Evolutionary conservation across 2,888 invertebrate genomes (phyloP), one percentile per base, ranked within the genome.

Genomic region (Pollenia griseotomentosa): DNA sequence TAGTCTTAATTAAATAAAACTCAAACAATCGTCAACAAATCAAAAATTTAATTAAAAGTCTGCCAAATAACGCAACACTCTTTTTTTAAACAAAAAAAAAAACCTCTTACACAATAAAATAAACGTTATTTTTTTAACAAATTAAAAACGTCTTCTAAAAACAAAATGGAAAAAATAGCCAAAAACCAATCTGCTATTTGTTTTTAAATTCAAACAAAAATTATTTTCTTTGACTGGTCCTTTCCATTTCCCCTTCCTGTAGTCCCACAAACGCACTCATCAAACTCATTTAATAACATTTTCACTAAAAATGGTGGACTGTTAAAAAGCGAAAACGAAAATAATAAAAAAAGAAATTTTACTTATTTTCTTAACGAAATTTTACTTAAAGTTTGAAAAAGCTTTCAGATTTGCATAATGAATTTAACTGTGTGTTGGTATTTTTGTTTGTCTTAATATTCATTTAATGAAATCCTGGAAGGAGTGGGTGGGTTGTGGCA

Each of bases 361-460:
- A 73, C 46, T 84, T 81, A 55, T 84, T 87, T 87, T 78, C 81
- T 77, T 73, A 77, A 70, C 42, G 51, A 81, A 87, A 87, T 82
- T 87, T 84, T 74, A 84, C 68, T 84, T 83, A 78, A 80, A 79
- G 81, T 84, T 70, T 57, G 66, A 70, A 63, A 75, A 63, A 74
- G 78, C 78, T 82, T 82, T 82, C 79, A 82, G 84, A 87, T 87
- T 87, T 87, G 84, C 87, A 87, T 87, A 87, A 87, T 87, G 78
- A 87, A 87, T 87, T 84, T 84, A 87, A 57, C 74, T 75, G 78
- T 61, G 11, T 59, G 68, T 68, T 68, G 51, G 66, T 74, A 61
- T 71, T 55, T 77, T 82, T 68, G 78, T 75, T 75, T 55, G 73
- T 68, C 51, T 61, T 46, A 19, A 57, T 55, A 63, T 77, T 71